These are phyloP conservation scores for Plestiodon gilberti DNA, from an alignment of 2,113 vertebrate genomes.

Conservation along the genomic window DNA sequence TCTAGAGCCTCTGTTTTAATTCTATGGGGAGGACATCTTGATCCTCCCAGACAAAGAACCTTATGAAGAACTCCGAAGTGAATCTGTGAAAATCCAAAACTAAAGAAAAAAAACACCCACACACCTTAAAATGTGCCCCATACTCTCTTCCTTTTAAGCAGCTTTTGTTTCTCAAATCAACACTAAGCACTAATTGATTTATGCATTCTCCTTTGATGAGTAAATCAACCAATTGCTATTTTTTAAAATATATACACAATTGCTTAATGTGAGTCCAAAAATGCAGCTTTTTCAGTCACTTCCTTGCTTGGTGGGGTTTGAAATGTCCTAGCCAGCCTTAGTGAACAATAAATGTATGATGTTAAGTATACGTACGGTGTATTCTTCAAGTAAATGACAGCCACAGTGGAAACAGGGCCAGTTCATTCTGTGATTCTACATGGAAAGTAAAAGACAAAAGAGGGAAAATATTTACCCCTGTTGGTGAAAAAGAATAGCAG, in stretches of 20 bases:
- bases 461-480: neutral
- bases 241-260: neutral
- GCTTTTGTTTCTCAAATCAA: neutral
- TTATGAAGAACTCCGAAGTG: neutral
- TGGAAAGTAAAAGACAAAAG: neutral
- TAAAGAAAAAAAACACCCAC: neutral
- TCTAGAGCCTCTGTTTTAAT: neutral
- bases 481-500: neutral
- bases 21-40: neutral
- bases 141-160: neutral
- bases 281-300: neutral
- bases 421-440: neutral
- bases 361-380: no score
- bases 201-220: neutral
- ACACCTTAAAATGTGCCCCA: neutral
- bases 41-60: neutral
- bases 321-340: neutral
- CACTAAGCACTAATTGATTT: accelerated
- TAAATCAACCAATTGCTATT: neutral
- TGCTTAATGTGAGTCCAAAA: neutral
- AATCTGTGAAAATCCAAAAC: neutral
- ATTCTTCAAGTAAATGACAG: neutral
- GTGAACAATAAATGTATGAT: neutral
- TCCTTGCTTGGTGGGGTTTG: neutral
- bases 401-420: neutral